Evolutionary conservation across 2,113 vertebrate genomes (phyloP), one percentile per base, ranked within the genome.

Genomic region (Neolamprologus kungweensis): DNA sequence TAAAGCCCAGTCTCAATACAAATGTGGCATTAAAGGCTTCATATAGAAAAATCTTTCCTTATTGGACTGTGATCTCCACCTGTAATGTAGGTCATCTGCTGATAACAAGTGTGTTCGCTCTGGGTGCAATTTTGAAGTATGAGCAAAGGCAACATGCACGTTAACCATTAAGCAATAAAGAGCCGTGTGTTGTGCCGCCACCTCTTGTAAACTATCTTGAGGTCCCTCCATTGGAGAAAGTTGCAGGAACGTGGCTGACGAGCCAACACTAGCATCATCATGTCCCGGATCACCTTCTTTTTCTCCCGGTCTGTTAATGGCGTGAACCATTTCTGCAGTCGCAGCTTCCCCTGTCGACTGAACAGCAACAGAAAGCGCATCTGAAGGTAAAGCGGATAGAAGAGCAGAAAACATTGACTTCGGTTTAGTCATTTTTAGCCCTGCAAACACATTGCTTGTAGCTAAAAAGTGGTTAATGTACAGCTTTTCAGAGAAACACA

Each of bases 121-220:
- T 50, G 42, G 5, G 45, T 12, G 45, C 23, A 50, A 4, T 8
- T 47, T 50, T 78, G 26, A 78, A 50, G 16, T 28, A 78, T 6
- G 17, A 9, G 9, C n/a, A 60, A 19, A 51, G 16, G 57, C 6
- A 54, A 13, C 6, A 23, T 78, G 42, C 31, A 42, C 26, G 71
- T 81, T 79, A 81, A 90, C 63, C 54, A 84, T 80, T 80, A 35
- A 83, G 26, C 47, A 80, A 21, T 33, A 79, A 65, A 31, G 9
- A 26, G n/a, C 10, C 2, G 16, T 19, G 63, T 84, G 14, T 85
- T 6, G 9, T 31, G 51, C 14, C 3, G 4, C 10, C 42, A 98
- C 98, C 98, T 98, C 97, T 98, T 98, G 96, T 98, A 99, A 94
- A 99, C 97, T 91, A 99, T 97, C 95, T 99, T 99, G 31, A 98